These are phyloP conservation scores for Drosophila mercatorum DNA, from an alignment of 2,888 invertebrate species.

Conservation along the genomic window DNA sequence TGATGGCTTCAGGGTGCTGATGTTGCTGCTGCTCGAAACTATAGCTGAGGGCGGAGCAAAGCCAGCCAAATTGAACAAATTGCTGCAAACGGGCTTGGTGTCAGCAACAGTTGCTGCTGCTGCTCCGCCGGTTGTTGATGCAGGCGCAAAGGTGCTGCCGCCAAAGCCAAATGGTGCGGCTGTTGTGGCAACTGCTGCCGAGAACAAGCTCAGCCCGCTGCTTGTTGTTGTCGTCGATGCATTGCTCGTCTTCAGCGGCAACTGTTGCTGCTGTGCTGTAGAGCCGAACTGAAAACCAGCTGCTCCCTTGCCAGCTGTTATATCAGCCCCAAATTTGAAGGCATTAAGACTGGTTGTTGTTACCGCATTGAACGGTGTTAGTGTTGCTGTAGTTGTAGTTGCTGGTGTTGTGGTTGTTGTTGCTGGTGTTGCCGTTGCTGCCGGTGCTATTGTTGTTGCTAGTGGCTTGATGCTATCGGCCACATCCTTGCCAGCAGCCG, in stretches of 20 bases:
- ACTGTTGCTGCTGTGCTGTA: slow-evolving; percentile 25
- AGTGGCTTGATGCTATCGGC: slow-evolving; percentile 27
- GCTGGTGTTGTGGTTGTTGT: not conserved
- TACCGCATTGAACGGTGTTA: slow-evolving; percentile 24
- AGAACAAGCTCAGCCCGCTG: slow-evolving; percentile 21
- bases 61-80: slow-evolving; percentile 41
- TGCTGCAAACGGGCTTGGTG: slow-evolving; percentile 2
- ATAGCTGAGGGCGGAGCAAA: slow-evolving; percentile 13
- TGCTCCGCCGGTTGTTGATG: slow-evolving; percentile 12
- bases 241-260: slow-evolving; percentile 24
- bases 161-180: slow-evolving; percentile 35
- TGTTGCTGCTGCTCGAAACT: slow-evolving; percentile 24
- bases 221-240: slow-evolving; percentile 40
- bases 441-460: not conserved
- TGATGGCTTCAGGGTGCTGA: slow-evolving; percentile 6
- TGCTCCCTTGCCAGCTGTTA: slow-evolving; percentile 22
- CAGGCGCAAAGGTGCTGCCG: slow-evolving; percentile 12
- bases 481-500: slow-evolving; percentile 24
- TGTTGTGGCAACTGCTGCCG: slow-evolving; percentile 1
- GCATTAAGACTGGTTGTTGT: slow-evolving; percentile 6
- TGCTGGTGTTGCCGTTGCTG: slow-evolving; percentile 4
- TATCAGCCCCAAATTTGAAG: slow-evolving; percentile 5
- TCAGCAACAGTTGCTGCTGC: slow-evolving; percentile 1
- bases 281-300: slow-evolving; percentile 52
- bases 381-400: not conserved